Base-by-base conservation (phyloP, 2,888 invertebrate genomes). In the Brenthis daphne region DNA sequence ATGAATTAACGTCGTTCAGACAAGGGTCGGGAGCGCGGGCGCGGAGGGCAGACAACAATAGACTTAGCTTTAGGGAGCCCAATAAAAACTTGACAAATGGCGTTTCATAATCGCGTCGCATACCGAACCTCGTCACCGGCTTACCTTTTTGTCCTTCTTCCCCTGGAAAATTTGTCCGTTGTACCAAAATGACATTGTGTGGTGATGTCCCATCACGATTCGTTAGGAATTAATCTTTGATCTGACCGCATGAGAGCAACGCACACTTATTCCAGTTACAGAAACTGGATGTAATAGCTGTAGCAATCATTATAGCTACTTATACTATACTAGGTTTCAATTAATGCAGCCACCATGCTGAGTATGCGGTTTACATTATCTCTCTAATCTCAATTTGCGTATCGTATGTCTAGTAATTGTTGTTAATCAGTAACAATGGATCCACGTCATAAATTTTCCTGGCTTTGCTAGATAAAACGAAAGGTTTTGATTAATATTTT, bases 61-160 rank as follows among this genome's bases (percentile, higher is more conserved):
- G 88, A 76, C 77, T 81, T 76, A 83, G 82, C 85, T 87, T 82
- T 83, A 82, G 90, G 90, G 90, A 80, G 86, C 85, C 90, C 89
- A 92, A 92, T 92, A 93, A 92, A 93, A 92, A 92, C 90, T 92
- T 92, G 92, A 92, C 92, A 92, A 93, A 92, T 92, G 90, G 91
- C 86, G 87, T 89, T 90, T 89, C 92, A 92, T 92, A 92, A 92
- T 92, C 89, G 87, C 85, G 81, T 80, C 85, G 88, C 91, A 92
- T 92, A 90, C 92, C 92, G 76, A 79, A 82, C 82, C 81, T 85
- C 86, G 88, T 90, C 89, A 88, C 80, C 79, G 84, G 80, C 79
- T 83, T 80, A 83, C 82, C 79, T 81, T 85, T 85, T 86, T 85
- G 83, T 82, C 84, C 85, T 82, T 83, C 85, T 82, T 83, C 85